Conservation (phyloP, 2,113 vertebrate species). For the Larimichthys polyactis region DNA sequence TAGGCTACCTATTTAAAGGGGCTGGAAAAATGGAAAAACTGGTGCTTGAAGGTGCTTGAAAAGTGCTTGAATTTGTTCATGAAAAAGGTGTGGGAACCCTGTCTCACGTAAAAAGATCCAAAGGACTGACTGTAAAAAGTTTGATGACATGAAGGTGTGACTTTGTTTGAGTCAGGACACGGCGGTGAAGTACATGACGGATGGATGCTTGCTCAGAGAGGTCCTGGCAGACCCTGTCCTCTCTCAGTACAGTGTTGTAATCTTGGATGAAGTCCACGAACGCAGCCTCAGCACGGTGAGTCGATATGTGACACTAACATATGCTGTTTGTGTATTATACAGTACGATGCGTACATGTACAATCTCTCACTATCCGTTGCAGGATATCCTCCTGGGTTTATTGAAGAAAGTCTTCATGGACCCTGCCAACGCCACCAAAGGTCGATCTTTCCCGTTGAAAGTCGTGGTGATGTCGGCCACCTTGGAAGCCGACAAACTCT, state of each 20-base stretch:
- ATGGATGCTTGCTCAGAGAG: conserved; percentile 95
- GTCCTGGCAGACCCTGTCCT: conserved; percentile 90
- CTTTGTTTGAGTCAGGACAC: conserved; percentile 86
- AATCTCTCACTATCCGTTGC: background rate
- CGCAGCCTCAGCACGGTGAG: conserved; percentile 96
- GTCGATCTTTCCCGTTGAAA: conserved; percentile 86
- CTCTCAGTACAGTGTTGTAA: conserved; percentile 90
- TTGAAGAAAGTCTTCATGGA: conserved; percentile 91
- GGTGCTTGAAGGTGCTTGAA: too few species aligned
- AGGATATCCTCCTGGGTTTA: conserved; percentile 98
- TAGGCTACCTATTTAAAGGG: too few species aligned
- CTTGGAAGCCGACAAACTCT: conserved; percentile 93
- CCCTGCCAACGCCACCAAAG: conserved; percentile 68
- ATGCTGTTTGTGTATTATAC: too few species aligned
- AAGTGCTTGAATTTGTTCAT: too few species aligned
- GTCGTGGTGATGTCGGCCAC: conserved; percentile 99
- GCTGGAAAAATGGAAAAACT: too few species aligned
- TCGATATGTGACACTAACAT: conserved; percentile 23
- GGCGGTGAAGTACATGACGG: conserved; percentile 95
- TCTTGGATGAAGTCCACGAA: conserved; percentile 98
- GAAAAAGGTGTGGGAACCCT: too few species aligned
- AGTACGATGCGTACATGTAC: background rate
- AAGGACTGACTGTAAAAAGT: background rate
- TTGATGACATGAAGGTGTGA: background rate
- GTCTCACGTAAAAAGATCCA: conserved; percentile 50